A percentile compares a stretch with the other conserved stretches of the same genome.
Conservation (phyloP, 2,797 vertebrate genomes). For the Poeciliopsis presidionis region DNA sequence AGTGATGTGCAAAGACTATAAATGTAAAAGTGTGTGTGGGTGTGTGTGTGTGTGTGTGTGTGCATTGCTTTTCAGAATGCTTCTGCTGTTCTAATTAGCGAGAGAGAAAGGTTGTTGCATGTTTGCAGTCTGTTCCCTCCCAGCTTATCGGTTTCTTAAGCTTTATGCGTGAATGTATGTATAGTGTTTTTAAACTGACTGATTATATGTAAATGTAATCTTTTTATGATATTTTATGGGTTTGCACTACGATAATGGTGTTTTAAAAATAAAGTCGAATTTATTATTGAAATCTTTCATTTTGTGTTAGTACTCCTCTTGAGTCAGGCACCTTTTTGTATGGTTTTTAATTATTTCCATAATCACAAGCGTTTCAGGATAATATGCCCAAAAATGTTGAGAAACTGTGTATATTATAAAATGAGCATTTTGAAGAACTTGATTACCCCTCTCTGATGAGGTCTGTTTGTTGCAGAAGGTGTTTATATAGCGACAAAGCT, state of each 20-base stretch:
- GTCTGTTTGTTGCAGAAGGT: background rate
- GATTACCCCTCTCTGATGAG: background rate
- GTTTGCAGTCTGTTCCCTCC: background rate
- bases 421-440: background rate
- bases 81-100: conserved; percentile 17
- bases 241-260: conserved; percentile 19
- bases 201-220: conserved; percentile 9
- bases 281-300: background rate
- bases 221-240: conserved; percentile 20
- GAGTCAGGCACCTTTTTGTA: background rate
- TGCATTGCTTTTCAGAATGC: background rate
- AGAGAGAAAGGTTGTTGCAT: conserved; percentile 8
- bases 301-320: background rate
- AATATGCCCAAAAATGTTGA: background rate
- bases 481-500: background rate
- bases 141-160: background rate
- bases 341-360: background rate
- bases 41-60: background rate
- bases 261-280: conserved; percentile 22
- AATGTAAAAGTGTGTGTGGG: background rate
- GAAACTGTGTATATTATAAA: background rate
- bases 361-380: background rate
- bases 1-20: conserved; percentile 4
- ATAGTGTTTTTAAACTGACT: conserved; percentile 14
- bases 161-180: conserved; percentile 53